Evolutionary conservation across 1,140 invertebrate genomes (phyloP).

Genomic region (Drosophila setifemur): DNA sequence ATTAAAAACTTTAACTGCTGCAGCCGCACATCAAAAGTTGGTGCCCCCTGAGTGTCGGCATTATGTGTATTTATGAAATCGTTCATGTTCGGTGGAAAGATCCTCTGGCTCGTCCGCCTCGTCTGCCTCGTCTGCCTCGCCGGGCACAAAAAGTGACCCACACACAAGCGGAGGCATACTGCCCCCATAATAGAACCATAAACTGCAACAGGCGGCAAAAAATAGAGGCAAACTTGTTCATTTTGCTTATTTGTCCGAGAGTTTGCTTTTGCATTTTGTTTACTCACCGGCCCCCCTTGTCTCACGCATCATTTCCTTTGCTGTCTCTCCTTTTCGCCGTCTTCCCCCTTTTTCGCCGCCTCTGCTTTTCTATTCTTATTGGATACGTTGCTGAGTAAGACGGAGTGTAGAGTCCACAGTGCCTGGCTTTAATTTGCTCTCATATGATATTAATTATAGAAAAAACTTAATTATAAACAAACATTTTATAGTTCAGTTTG

Average conservation of each 20-base stretch:
- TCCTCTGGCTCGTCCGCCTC: slow-evolving; percentile 23
- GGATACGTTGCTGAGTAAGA: slow-evolving; percentile 12
- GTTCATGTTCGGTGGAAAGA: slow-evolving; percentile 25
- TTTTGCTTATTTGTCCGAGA: slow-evolving; percentile 48
- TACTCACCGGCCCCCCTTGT: slow-evolving; percentile 26
- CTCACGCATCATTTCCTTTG: slow-evolving; percentile 50
- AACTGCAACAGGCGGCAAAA: slow-evolving; percentile 58
- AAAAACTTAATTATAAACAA: no score
- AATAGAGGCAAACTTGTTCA: slow-evolving; percentile 44
- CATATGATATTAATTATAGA: neutral
- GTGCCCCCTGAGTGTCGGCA: slow-evolving; percentile 23
- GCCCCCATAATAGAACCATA: slow-evolving; percentile 60
- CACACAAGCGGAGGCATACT: slow-evolving; percentile 29
- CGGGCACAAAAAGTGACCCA: slow-evolving; percentile 40
- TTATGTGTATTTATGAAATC: slow-evolving; percentile 57
- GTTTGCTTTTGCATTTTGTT: slow-evolving; percentile 47
- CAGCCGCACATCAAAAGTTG: slow-evolving; percentile 34
- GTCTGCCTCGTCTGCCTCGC: slow-evolving; percentile 21
- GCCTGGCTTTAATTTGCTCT: neutral
- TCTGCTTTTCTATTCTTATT: slow-evolving; percentile 11
- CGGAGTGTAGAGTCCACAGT: slow-evolving; percentile 5
- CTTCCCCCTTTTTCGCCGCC: neutral
- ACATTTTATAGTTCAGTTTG: no score
- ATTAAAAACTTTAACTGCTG: slow-evolving; percentile 56
- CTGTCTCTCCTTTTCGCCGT: neutral